Percentiles rank a stretch among this genome's conserved stretches.
These are phyloP conservation scores for Orthonyx spaldingii DNA, from an alignment of 2,113 vertebrate genomes.

Conservation along the genomic window DNA sequence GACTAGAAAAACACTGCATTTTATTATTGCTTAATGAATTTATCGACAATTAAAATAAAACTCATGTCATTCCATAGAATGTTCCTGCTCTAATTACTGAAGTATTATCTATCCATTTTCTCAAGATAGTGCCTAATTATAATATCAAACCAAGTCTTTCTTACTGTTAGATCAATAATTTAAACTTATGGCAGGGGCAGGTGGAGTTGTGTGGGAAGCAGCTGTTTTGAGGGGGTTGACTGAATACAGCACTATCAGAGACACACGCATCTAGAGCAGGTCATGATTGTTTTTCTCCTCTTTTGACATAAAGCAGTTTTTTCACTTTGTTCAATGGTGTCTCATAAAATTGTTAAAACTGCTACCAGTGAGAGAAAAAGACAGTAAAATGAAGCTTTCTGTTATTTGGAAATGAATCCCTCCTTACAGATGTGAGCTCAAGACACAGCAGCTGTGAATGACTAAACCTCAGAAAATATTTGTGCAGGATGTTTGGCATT, in stretches of 20 bases:
- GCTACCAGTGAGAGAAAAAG: neutral
- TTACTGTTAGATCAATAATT: neutral
- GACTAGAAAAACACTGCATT: neutral
- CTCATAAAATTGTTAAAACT: neutral
- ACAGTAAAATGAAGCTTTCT: neutral
- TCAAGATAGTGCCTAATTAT: neutral
- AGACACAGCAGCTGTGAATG: neutral
- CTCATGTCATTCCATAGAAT: neutral
- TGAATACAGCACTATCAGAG: neutral
- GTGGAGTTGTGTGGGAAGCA: neutral
- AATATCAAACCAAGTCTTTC: neutral
- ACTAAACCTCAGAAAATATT: accelerated
- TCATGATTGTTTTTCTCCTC: neutral
- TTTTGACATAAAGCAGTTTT: neutral
- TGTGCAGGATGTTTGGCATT: neutral
- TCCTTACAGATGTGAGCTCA: neutral
- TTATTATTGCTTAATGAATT: neutral
- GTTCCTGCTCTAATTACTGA: neutral
- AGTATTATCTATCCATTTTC: neutral
- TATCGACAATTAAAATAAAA: neutral
- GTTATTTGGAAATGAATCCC: neutral
- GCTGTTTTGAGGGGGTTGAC: neutral
- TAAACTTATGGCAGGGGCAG: neutral
- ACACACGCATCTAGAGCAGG: neutral
- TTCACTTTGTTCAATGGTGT: neutral